Conservation (phyloP, 2,113 vertebrate species). For the Henicopernis longicauda region DNA sequence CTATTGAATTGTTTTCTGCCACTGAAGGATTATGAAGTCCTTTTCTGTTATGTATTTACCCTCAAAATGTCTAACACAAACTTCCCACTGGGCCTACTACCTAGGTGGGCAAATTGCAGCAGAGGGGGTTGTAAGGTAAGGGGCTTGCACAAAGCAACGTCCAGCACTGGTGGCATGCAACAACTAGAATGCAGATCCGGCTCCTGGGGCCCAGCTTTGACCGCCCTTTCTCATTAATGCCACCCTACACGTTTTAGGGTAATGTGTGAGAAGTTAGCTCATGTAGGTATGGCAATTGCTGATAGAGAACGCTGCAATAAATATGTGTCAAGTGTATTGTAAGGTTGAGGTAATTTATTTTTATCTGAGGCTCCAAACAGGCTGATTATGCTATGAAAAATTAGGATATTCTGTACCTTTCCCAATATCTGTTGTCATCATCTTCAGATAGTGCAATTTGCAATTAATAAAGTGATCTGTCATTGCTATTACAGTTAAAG, state of each 20-base stretch:
- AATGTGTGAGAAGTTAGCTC: neutral
- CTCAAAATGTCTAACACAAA: neutral
- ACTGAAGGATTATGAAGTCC: neutral
- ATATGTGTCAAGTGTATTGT: neutral
- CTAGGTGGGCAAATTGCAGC: neutral
- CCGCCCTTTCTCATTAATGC: neutral
- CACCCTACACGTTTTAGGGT: neutral
- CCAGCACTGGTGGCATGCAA: neutral
- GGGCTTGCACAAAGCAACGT: neutral
- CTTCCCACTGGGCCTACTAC: neutral
- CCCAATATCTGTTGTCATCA: conserved; percentile 43
- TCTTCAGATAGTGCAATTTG: conserved; percentile 45
- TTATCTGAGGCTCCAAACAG: conserved; percentile 30
- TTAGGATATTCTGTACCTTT: conserved; percentile 42
- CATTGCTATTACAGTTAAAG: conserved; percentile 6
- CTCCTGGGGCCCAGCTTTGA: neutral
- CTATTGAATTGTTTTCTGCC: neutral
- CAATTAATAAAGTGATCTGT: conserved; percentile 55
- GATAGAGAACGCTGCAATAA: conserved; percentile 43
- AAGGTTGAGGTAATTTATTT: conserved; percentile 36
- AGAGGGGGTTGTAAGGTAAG: neutral
- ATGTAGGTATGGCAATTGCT: neutral
- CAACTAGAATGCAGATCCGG: neutral
- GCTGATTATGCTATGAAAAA: conserved; percentile 45
- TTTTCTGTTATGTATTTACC: neutral